phyloP scores from a whole-genome alignment of 2,888 invertebrate species.

The Ptychoptera albimana region DNA sequence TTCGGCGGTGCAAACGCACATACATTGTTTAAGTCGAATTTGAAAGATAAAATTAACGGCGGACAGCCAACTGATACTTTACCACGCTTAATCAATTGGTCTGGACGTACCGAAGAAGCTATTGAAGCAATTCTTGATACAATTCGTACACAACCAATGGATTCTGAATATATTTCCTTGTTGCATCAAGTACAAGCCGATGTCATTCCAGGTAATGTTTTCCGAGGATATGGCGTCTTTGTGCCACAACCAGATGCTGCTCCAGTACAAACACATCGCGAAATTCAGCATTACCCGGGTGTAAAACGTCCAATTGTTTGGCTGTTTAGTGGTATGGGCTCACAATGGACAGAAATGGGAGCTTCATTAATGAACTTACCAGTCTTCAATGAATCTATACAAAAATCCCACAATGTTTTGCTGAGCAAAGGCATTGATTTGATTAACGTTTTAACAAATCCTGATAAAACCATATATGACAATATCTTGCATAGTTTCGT shows the following conservation, averaged over 20 bases:
- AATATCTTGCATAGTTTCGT: conserved; percentile 55
- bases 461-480: conserved; percentile 42
- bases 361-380: conserved; percentile 56
- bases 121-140: conserved; percentile 47
- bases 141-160: conserved; percentile 41
- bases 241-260: conserved; percentile 14
- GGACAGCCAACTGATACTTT: conserved; percentile 46
- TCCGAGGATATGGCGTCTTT: conserved; percentile 54
- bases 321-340: conserved; percentile 84
- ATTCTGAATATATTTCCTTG: conserved; percentile 43
- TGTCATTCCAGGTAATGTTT: conserved; percentile 47
- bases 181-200: conserved; percentile 42
- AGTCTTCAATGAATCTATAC: conserved; percentile 53
- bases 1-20: conserved; percentile 79
- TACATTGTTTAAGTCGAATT: conserved; percentile 18
- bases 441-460: conserved; percentile 43
- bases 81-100: conserved; percentile 55
- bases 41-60: conserved; percentile 31
- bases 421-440: conserved; percentile 45
- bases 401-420: conserved; percentile 39
- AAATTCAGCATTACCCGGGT: conserved; percentile 44
- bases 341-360: conserved; percentile 79
- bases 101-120: conserved; percentile 67
- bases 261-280: conserved; percentile 33
- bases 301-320: conserved; percentile 64